Conservation (phyloP, 2,888 invertebrate genomes). For the Agrypnus murinus region DNA sequence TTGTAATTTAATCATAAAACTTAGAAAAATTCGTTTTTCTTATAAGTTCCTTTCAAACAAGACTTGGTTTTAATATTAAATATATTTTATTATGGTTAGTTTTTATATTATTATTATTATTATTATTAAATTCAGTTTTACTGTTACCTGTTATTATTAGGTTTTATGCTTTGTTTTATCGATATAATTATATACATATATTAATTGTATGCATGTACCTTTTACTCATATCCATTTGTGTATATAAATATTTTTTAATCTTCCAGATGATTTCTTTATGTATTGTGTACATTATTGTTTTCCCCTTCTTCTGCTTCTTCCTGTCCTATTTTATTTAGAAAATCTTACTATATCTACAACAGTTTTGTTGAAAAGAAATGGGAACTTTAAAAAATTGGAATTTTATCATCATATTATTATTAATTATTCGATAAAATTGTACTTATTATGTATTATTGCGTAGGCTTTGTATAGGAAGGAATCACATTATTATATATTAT, state of each 20-base stretch:
- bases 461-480: constrained; percentile 20
- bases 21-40: constrained; percentile 7
- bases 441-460: constrained; percentile 21
- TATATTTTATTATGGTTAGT: constrained; percentile 54
- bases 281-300: too few relatives aligned
- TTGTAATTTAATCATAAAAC: too few relatives aligned
- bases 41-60: constrained; percentile 50
- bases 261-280: constrained; percentile 6
- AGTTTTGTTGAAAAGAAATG: not conserved
- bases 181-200: too few relatives aligned
- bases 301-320: too few relatives aligned
- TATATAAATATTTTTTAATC: constrained; percentile 24
- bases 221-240: constrained; percentile 16
- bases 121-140: constrained; percentile 47
- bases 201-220: constrained; percentile 29
- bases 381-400: not conserved
- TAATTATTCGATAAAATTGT: not conserved
- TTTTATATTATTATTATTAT: too few relatives aligned
- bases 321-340: too few relatives aligned
- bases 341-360: not conserved
- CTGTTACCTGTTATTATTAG: constrained; percentile 53
- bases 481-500: constrained; percentile 18
- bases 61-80: constrained; percentile 51
- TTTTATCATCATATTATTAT: constrained; percentile 10
- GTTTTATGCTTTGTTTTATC: constrained; percentile 45